Evolutionary conservation across 2,888 invertebrate genomes (phyloP).

Genomic region (Lysandra bellargus): DNA sequence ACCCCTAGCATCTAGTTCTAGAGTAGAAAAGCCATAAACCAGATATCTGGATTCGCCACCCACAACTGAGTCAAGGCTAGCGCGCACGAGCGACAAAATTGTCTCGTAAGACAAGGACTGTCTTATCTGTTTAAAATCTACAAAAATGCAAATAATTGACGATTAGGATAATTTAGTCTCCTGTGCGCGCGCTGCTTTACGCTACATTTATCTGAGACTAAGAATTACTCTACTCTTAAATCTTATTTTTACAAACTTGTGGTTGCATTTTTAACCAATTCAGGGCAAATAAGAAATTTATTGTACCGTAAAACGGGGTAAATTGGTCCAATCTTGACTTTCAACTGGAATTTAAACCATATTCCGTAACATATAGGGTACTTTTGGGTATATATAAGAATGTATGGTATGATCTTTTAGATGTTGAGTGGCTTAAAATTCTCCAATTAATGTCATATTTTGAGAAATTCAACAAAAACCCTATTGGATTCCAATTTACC

Average conservation of each 20-base stretch:
- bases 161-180: not conserved
- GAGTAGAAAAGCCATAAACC: not conserved
- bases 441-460: no score
- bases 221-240: constrained; percentile 2
- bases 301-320: no score
- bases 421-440: no score
- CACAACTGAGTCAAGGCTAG: not conserved
- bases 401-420: no score
- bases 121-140: not conserved
- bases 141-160: not conserved
- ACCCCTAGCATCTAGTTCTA: constrained; percentile 11
- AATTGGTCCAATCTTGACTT: no score
- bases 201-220: constrained; percentile 10
- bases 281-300: not conserved
- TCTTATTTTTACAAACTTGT: not conserved
- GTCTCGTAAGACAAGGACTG: not conserved
- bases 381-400: no score
- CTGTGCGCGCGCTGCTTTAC: not conserved
- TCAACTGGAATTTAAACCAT: no score
- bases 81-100: not conserved
- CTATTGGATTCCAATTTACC: no score
- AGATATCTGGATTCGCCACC: constrained; percentile 11
- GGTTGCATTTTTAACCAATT: not conserved
- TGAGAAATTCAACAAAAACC: no score
- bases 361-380: no score